phyloP scores from a whole-genome alignment of 2,797 vertebrate species.

The Rachycentron canadum region DNA sequence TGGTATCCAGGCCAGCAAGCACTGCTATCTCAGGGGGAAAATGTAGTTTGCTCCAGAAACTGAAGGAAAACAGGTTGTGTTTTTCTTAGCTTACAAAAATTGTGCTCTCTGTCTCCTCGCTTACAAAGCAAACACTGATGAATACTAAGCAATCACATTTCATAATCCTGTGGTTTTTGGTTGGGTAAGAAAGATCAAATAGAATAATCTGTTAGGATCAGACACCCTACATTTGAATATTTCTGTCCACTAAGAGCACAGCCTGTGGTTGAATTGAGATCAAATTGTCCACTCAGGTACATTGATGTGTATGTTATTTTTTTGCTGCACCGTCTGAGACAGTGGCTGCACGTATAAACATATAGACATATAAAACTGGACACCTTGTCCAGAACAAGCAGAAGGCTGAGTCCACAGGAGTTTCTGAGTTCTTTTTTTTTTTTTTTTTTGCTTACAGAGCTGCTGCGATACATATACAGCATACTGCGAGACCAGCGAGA shows the following conservation, averaged over 20 bases:
- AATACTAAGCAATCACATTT: constrained; percentile 51
- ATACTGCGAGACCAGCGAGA: constrained; percentile 17
- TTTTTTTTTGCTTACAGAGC: constrained; percentile 44
- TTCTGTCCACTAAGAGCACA: constrained; percentile 33
- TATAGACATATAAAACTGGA: not conserved
- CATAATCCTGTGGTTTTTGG: constrained; percentile 43
- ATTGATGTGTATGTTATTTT: constrained; percentile 29
- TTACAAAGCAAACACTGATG: constrained; percentile 24
- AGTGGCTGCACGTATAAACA: constrained; percentile 29
- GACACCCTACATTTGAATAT: constrained; percentile 37
- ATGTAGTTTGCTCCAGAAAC: constrained; percentile 51
- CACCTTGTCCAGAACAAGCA: not conserved
- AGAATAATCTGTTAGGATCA: constrained; percentile 33
- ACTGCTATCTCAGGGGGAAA: constrained; percentile 51
- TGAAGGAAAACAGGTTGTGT: constrained; percentile 45
- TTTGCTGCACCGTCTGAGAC: constrained; percentile 6
- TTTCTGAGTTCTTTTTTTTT: constrained; percentile 15
- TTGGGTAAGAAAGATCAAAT: constrained; percentile 43
- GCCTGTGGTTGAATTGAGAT: constrained; percentile 37
- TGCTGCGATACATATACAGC: constrained; percentile 32
- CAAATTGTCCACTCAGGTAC: constrained; percentile 59
- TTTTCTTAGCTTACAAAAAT: constrained; percentile 45
- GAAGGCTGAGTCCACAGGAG: constrained; percentile 38
- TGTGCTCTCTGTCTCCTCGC: constrained; percentile 5
- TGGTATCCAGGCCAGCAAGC: constrained; percentile 49